Base-by-base conservation (phyloP, 2,797 vertebrate genomes). In the Premnoplex brunnescens region DNA sequence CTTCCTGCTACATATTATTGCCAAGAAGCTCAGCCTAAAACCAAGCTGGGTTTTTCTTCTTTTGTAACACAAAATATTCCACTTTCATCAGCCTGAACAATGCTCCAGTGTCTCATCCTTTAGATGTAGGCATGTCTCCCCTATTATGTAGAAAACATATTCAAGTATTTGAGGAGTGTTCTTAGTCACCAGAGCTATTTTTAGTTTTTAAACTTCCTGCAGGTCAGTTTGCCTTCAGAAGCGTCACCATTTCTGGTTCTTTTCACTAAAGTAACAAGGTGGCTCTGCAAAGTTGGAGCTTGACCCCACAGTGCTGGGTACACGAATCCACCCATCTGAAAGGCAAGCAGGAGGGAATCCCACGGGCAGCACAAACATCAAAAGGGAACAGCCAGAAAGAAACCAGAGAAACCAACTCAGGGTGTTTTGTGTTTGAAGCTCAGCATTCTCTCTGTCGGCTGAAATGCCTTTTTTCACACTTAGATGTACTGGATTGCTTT, bases 101-200 rank as follows among this genome's bases (percentile, higher is more conserved):
- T 32, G 60, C 36, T 28, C 22, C 6, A 3, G 55, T 74, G 34
- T 18, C 60, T 54, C 44, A 54, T 51, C 76, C 56, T 87, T 44
- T 34, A 82, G 66, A 52, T 59, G 39, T 0, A 22, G 2, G 30
- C 9, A 28, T 52, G 80, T 80, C 63, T 82, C 32, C 51, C 8
- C n/a, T 56, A 7, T 71, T 80, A 83, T n/a, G 17, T 55, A 54
- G 52, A 75, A 87, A 89, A 78, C 30, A 78, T 22, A 81, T 39
- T 79, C 55, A 85, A 85, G 68, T 34, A 81, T 21, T 67, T 2
- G 0, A 85, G 64, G 64, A 77, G 8, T 54, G 85, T 80, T 94
- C 41, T 87, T 95, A 74, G 78, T 10, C 56, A 77, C 67, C 27
- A n/a, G 63, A 92, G 71, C 37, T 95, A 91, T 92, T 91, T 85